Conservation (phyloP, 2,888 invertebrate genomes). For the Oligia latruncula region DNA sequence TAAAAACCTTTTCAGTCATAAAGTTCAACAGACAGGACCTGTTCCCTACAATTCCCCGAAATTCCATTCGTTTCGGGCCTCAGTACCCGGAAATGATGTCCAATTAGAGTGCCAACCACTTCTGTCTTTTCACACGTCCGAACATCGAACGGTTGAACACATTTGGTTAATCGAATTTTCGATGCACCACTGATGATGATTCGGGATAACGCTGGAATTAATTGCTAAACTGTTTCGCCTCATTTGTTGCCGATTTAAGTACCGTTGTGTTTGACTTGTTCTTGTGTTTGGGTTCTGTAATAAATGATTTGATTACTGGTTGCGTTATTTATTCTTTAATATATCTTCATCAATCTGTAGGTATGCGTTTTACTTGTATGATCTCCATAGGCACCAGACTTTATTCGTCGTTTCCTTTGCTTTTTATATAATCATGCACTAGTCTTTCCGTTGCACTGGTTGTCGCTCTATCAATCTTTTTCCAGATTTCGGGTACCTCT, state of each 20-base stretch:
- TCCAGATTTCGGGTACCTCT: not conserved
- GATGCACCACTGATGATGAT: slow-evolving; percentile 43
- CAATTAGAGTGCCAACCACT: slow-evolving; percentile 39
- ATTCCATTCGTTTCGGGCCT: slow-evolving; percentile 18
- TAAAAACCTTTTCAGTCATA: slow-evolving; percentile 35
- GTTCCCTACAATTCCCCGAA: slow-evolving; percentile 12
- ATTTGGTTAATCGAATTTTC: slow-evolving; percentile 59
- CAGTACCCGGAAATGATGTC: slow-evolving; percentile 35
- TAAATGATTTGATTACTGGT: slow-evolving; percentile 8
- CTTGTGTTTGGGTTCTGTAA: slow-evolving; percentile 10
- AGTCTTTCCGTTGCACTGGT: not conserved
- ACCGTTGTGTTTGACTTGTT: slow-evolving; percentile 26
- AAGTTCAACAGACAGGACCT: slow-evolving; percentile 21
- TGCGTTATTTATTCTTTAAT: not conserved
- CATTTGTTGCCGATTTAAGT: slow-evolving; percentile 26
- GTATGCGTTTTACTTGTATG: not conserved
- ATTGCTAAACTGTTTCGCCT: slow-evolving; percentile 55
- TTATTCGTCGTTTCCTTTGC: not conserved
- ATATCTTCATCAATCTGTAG: not conserved
- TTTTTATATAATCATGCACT: not conserved
- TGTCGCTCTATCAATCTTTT: not conserved
- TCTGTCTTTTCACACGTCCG: slow-evolving; percentile 47
- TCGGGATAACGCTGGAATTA: slow-evolving; percentile 47
- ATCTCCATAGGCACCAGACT: too few relatives aligned
- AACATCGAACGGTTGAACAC: slow-evolving; percentile 35